Percentiles rank a stretch among this genome's conserved stretches.
Conservation (phyloP, 2,113 vertebrate species). For the Aspiorhynchus laticeps region DNA sequence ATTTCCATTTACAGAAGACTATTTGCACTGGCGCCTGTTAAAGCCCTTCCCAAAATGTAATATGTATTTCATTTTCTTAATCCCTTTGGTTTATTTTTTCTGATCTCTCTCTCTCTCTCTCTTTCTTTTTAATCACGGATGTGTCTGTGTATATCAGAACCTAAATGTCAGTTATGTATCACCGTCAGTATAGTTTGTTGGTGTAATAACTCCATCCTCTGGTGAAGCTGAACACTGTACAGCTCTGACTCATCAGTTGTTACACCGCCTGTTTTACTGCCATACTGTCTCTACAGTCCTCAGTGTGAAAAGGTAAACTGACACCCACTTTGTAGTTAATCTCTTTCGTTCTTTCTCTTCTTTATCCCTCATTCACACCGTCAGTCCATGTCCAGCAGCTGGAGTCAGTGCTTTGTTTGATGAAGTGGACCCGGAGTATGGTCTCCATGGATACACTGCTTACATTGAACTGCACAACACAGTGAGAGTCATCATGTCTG, state of each 20-base stretch:
- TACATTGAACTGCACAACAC: slow-evolving; percentile 83
- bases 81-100: background rate
- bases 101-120: background rate
- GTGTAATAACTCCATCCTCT: slow-evolving; percentile 73
- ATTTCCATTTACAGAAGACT: background rate
- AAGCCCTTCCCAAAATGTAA: background rate
- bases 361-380: slow-evolving; percentile 32
- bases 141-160: background rate
- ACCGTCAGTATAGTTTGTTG: slow-evolving; percentile 7
- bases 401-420: slow-evolving; percentile 69
- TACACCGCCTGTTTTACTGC: background rate
- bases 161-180: background rate
- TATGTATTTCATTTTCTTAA: background rate
- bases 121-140: background rate
- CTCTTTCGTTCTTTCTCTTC: background rate
- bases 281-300: background rate
- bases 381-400: slow-evolving; percentile 73
- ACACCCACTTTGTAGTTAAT: background rate
- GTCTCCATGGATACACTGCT: slow-evolving; percentile 84
- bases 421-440: slow-evolving; percentile 83
- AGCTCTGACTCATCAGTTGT: slow-evolving; percentile 10
- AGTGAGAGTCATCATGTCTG: slow-evolving; percentile 75
- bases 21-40: background rate
- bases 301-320: background rate
- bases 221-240: slow-evolving; percentile 50